Conservation (phyloP, 2,888 invertebrate genomes). For the Apomyelois bistriatella region DNA sequence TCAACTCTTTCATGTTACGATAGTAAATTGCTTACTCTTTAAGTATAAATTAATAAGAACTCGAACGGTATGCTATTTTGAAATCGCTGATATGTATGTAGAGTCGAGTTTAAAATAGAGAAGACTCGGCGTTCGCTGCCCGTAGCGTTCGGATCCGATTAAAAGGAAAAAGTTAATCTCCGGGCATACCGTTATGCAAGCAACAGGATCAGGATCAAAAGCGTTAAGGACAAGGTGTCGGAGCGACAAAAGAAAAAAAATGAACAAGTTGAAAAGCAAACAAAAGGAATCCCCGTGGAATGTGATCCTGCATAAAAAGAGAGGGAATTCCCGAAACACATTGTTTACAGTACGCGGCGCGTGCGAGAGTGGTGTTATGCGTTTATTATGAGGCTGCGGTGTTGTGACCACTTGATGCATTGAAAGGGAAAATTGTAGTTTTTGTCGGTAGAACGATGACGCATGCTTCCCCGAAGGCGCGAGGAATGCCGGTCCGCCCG, state of each 20-base stretch:
- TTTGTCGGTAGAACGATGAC: slow-evolving; percentile 61
- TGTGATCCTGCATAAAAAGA: slow-evolving; percentile 70
- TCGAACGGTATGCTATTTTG: not conserved
- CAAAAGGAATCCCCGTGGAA: slow-evolving; percentile 79
- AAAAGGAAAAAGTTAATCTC: slow-evolving; percentile 35
- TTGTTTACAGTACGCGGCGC: slow-evolving; percentile 66
- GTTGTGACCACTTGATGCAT: slow-evolving; percentile 51
- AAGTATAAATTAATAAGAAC: not conserved
- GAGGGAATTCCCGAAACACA: slow-evolving; percentile 75
- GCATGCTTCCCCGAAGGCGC: slow-evolving; percentile 61
- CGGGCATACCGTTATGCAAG: slow-evolving; percentile 52
- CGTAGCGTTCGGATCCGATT: not conserved
- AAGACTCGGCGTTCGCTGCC: slow-evolving; percentile 15
- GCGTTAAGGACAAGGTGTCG: slow-evolving; percentile 50
- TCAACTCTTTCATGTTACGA: not conserved
- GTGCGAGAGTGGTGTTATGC: slow-evolving; percentile 55
- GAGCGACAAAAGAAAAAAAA: slow-evolving; percentile 49
- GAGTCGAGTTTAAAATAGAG: not conserved
- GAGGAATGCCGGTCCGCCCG: slow-evolving; percentile 44
- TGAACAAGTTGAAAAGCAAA: slow-evolving; percentile 63
- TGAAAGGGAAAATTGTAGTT: slow-evolving; percentile 77
- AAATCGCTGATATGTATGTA: not conserved
- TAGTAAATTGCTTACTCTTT: not conserved
- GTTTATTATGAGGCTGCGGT: slow-evolving; percentile 53
- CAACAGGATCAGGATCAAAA: slow-evolving; percentile 49